These are phyloP conservation scores for Tetragnatha montana DNA, from an alignment of 2,888 invertebrate genomes.

Conservation along the genomic window DNA sequence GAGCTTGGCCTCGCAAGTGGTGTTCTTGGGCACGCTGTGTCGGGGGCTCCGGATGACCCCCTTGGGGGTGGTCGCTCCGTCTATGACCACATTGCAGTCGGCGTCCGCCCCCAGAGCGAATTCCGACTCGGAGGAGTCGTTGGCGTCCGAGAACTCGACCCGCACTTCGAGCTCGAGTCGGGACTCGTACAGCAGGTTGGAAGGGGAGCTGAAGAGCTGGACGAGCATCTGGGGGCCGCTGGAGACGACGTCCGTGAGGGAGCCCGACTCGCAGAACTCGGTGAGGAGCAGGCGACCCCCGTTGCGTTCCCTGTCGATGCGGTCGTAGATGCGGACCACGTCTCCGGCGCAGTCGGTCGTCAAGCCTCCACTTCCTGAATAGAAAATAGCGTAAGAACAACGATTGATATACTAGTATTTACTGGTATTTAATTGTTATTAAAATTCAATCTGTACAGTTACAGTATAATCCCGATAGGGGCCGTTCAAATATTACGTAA, in stretches of 20 bases:
- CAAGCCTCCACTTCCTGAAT: slow-evolving; percentile 57
- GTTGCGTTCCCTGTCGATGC: slow-evolving; percentile 81
- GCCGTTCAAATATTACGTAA: no score
- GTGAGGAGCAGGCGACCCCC: slow-evolving; percentile 84
- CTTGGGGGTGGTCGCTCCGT: slow-evolving; percentile 45
- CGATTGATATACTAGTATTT: not conserved
- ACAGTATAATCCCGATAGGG: no score
- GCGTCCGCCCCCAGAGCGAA: slow-evolving; percentile 72
- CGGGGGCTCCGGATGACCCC: slow-evolving; percentile 67
- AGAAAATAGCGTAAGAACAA: not conserved
- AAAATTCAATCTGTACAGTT: not conserved
- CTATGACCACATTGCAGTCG: slow-evolving; percentile 60
- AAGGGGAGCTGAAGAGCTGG: slow-evolving; percentile 88
- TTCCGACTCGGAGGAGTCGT: slow-evolving; percentile 70
- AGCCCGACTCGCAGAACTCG: slow-evolving; percentile 88
- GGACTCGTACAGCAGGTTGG: slow-evolving; percentile 86
- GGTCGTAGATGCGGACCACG: slow-evolving; percentile 85
- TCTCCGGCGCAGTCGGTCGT: slow-evolving; percentile 72
- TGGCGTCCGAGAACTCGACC: slow-evolving; percentile 83
- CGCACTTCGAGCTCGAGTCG: slow-evolving; percentile 85
- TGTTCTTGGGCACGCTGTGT: slow-evolving; percentile 87
- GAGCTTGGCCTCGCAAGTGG: slow-evolving; percentile 87
- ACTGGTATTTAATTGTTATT: not conserved
- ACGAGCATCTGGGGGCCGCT: slow-evolving; percentile 86
- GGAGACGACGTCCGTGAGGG: slow-evolving; percentile 86